Conservation (phyloP, 2,888 invertebrate genomes). For the Euplexia lucipara region DNA sequence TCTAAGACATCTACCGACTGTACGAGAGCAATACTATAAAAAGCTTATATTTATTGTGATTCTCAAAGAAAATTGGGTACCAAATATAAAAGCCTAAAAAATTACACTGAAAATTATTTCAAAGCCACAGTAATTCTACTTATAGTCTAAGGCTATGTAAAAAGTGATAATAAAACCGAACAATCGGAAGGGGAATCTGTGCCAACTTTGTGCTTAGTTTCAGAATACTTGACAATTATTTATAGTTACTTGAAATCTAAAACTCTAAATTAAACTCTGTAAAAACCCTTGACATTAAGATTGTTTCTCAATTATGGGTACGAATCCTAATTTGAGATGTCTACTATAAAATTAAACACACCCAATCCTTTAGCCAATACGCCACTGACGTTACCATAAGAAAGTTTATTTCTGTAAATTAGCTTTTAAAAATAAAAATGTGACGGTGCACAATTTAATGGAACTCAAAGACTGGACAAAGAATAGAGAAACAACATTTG, state of each 20-base stretch:
- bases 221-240: not conserved
- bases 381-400: too few species aligned
- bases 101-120: not conserved
- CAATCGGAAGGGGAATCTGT: not conserved
- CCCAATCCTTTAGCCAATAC: too few species aligned
- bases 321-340: too few species aligned
- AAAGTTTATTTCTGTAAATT: too few species aligned
- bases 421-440: too few species aligned
- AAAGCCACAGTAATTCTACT: not conserved
- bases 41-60: conserved; percentile 65
- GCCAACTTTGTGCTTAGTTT: conserved; percentile 29
- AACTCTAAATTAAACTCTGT: not conserved
- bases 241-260: not conserved
- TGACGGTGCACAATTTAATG: too few species aligned
- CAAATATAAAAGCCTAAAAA: not conserved
- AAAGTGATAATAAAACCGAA: conserved; percentile 5
- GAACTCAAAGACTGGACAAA: too few species aligned
- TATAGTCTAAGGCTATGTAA: not conserved
- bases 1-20: conserved; percentile 45
- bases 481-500: too few species aligned
- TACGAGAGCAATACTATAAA: conserved; percentile 71
- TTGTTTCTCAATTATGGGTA: too few species aligned
- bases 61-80: conserved; percentile 46
- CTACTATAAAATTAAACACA: too few species aligned
- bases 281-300: too few species aligned